Base-by-base conservation (phyloP, 2,797 vertebrate genomes). In the Coreius guichenoti region DNA sequence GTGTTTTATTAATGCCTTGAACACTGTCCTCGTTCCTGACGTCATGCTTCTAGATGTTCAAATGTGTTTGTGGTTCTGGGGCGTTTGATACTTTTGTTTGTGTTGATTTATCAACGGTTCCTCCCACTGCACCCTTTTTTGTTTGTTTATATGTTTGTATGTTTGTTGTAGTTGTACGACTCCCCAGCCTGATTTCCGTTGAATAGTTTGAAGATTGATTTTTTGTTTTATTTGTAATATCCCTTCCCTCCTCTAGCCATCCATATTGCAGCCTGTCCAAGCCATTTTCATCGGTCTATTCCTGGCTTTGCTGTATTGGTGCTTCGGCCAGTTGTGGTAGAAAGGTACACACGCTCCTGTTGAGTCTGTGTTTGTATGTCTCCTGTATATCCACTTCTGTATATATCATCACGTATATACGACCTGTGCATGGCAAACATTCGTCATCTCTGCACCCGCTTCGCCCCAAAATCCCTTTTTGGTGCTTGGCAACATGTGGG, bases 261-360 rank as follows among this genome's bases (percentile, higher is more conserved):
- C 98, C 96, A 97, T 98, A 96, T 96, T 97, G 96, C 98, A 98
- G 96, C 98, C 98, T 95, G 97, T 97, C 97, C 98, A 96, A 97
- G 97, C 98, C 97, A 96, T 99, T 96, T 96, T 97, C 98, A 97
- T 99, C 96, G 97, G 97, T 96, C 97, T 99, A 96, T 96, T 98
- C 97, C 97, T 99, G 98, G 98, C 96, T 97, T 97, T 99, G 97
- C 97, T 99, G 96, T 99, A 97, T 97, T 99, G 98, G 98, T 99
- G 97, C 98, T 98, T 97, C 96, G 96, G 97, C 96, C 97, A 97
- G 95, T 98, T 99, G 96, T 99, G 98, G 97, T 99, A 99, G 98
- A 97, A 98, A 99, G 98, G 98, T 99, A 99, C 96, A 96, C 89
- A 95, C 93, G 95, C 95, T 94, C 92, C 93, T 96, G 94, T 96